Evolutionary conservation across 1,140 invertebrate species (phyloP).

Genomic region (Drosophila jambulina): DNA sequence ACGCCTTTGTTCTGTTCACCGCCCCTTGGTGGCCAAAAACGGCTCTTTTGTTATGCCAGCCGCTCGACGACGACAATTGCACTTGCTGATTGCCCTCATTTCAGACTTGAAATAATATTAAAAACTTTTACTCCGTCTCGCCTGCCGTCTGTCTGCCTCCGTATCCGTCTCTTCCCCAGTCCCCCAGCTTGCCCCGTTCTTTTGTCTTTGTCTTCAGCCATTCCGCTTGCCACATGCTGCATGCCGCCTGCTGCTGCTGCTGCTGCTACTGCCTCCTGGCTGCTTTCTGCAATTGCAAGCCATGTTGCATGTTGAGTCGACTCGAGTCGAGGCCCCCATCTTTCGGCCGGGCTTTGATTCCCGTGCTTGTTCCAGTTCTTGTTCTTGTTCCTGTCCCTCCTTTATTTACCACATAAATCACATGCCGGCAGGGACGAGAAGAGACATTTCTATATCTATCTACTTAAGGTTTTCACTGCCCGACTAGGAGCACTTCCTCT

Average conservation of each 20-base stretch:
- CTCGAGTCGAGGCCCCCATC: conserved; percentile 22
- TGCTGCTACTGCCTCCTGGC: conserved; percentile 7
- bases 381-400: conserved; percentile 50
- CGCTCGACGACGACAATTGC: conserved; percentile 76
- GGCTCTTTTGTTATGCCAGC: conserved; percentile 79
- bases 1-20: conserved; percentile 50
- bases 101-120: conserved; percentile 84
- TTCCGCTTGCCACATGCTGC: conserved; percentile 24
- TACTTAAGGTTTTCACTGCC: conserved; percentile 68
- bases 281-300: conserved; percentile 45
- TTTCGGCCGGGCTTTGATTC: conserved; percentile 60
- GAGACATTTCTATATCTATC: conserved; percentile 82
- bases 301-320: conserved; percentile 45
- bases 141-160: conserved; percentile 26
- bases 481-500: conserved; percentile 63
- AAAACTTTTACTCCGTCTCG: conserved; percentile 73
- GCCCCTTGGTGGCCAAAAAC: conserved; percentile 47
- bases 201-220: conserved; percentile 41
- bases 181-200: conserved; percentile 35
- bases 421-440: conserved; percentile 49
- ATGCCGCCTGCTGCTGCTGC: conserved; percentile 23
- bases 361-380: conserved; percentile 58
- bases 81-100: conserved; percentile 81
- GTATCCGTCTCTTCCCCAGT: conserved; percentile 23
- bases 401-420: conserved; percentile 84